Percentiles rank a stretch among this genome's conserved stretches.
Conservation (phyloP, 1,140 invertebrate species). For the Ostrea edulis region DNA sequence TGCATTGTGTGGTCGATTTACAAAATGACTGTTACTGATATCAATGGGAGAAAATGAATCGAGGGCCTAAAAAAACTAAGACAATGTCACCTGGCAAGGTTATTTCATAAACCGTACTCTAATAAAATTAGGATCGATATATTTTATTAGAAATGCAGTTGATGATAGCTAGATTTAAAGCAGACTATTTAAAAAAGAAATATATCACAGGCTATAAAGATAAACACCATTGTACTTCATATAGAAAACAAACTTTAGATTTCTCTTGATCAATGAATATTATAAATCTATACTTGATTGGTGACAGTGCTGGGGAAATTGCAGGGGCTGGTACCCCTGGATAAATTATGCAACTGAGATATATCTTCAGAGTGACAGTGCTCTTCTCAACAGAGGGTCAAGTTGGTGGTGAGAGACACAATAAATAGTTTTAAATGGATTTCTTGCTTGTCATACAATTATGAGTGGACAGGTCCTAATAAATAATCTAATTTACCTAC, state of each 20-base stretch:
- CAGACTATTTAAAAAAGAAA: not conserved
- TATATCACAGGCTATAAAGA: not conserved
- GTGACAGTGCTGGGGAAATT: not conserved
- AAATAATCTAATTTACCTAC: slow-evolving; percentile 32
- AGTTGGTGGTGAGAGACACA: not conserved
- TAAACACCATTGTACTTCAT: not conserved
- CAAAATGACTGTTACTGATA: slow-evolving; percentile 3
- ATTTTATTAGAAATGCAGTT: not conserved
- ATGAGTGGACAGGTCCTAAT: slow-evolving; percentile 36
- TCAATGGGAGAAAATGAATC: not conserved
- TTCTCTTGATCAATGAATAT: not conserved
- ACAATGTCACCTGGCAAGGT: not conserved
- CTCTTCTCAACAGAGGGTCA: not conserved
- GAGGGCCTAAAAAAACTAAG: not conserved
- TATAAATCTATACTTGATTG: not conserved
- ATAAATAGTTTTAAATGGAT: slow-evolving; percentile 2
- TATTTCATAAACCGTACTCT: not conserved
- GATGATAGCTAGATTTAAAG: slow-evolving; percentile 3
- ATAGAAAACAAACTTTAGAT: not conserved
- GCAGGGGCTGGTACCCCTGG: not conserved
- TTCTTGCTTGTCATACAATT: slow-evolving; percentile 22
- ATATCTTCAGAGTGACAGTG: not conserved
- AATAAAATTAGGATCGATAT: not conserved
- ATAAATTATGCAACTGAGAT: slow-evolving; percentile 19
- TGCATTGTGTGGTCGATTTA: not conserved